Conservation (phyloP, 2,113 vertebrate genomes). For the Pimephales promelas region DNA sequence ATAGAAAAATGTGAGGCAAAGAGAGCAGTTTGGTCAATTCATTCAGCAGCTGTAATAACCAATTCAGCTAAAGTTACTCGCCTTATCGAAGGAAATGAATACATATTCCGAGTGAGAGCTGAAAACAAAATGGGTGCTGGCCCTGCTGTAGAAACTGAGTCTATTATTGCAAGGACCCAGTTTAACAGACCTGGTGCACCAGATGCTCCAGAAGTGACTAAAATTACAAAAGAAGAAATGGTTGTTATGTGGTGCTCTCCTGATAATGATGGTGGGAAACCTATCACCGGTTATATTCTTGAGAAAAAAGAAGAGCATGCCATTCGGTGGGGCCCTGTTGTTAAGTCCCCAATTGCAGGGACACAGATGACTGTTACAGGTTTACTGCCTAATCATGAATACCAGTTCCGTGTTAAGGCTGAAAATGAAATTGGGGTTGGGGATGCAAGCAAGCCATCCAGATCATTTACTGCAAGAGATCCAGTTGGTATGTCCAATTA, state of each 20-base stretch:
- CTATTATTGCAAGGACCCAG: constrained; percentile 90
- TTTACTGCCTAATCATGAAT: constrained; percentile 91
- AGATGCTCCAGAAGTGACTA: constrained; percentile 90
- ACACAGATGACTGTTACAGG: constrained; percentile 88
- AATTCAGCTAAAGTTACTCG: constrained; percentile 87
- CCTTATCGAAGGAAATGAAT: constrained; percentile 95
- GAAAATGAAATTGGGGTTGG: constrained; percentile 96
- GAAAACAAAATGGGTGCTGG: constrained; percentile 99
- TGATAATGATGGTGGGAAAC: constrained; percentile 92
- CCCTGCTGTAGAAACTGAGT: constrained; percentile 88
- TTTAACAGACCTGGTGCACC: constrained; percentile 88
- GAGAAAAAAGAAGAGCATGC: constrained; percentile 93
- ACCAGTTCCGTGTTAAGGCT: constrained; percentile 96
- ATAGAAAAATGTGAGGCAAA: constrained; percentile 98
- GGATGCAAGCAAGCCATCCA: constrained; percentile 90
- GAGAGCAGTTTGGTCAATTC: constrained; percentile 94
- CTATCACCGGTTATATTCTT: constrained; percentile 92
- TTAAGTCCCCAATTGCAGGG: constrained; percentile 84
- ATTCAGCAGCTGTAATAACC: constrained; percentile 85
- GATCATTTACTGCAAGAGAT: constrained; percentile 89
- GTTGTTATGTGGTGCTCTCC: constrained; percentile 93
- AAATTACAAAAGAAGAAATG: constrained; percentile 93
- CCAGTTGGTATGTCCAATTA: constrained; percentile 83
- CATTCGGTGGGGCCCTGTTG: constrained; percentile 89
- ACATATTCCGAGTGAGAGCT: constrained; percentile 94